Base-by-base conservation (phyloP, 1,140 invertebrate genomes). In the Copidosoma floridanum region DNA sequence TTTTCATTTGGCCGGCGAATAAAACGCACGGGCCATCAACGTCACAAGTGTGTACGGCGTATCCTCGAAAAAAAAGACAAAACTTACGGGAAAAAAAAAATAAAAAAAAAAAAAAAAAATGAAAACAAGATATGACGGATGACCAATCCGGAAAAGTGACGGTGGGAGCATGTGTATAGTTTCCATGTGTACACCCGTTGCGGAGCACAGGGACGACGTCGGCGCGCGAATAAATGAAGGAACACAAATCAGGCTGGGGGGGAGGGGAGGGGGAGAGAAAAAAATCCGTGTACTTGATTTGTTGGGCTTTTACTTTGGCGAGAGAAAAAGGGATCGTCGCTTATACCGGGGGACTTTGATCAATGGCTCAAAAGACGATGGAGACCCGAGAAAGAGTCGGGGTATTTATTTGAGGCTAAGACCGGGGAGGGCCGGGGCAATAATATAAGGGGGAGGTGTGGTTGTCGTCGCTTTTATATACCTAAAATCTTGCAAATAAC, bases 401-500 rank as follows among this genome's bases (percentile, higher is more conserved):
- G n/a, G n/a, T n/a, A n/a, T n/a, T n/a, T 32, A 32, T 12, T 32
- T 32, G 29, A 32, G 29, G 6, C 6, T 32, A n/a, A n/a, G n/a
- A n/a, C n/a, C 29, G 29, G 29, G 6, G 29, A 16, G 26, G 26
- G 20, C 23, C 20, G 37, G 2, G 41, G 21, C 23, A 37, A 44
- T 11, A n/a, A 12, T 32, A 32, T 50, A 12, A 21, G 26, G 50
- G 41, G 18, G 23, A 48, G 29, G 41, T 18, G 18, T 50, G 40
- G 55, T 50, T 61, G 55, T 55, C 38, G 18, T 24, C 8, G 20
- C 35, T 16, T 32, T 56, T 47, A 57, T 35, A 54, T 50, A 47
- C 44, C 35, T 35, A 55, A 54, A 61, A 55, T 48, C 32, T 61
- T 47, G 52, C 20, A 50, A 61, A 54, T 24, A 55, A 55, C 23